Percentiles rank a stretch among this genome's conserved stretches.
phyloP scores from a whole-genome alignment of 2,888 invertebrate species.

The Diaphora mendica region DNA sequence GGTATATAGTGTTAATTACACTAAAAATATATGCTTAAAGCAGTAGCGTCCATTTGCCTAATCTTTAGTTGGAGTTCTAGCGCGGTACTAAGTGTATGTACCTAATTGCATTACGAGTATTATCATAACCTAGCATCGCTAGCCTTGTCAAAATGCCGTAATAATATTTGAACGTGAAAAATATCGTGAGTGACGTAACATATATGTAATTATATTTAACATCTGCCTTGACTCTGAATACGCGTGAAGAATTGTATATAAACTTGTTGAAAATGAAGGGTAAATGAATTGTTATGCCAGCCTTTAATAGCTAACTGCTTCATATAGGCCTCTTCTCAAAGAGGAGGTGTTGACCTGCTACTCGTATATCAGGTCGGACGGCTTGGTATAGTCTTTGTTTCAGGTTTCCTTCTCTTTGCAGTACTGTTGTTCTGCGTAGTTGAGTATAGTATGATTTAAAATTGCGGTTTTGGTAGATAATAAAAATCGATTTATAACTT shows the following conservation, averaged over 20 bases:
- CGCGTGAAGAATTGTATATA: slow-evolving; percentile 16
- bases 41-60: neutral
- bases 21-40: neutral
- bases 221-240: slow-evolving; percentile 42
- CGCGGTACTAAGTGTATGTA: neutral
- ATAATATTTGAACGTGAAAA: slow-evolving; percentile 21
- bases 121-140: slow-evolving; percentile 11
- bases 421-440: too few relatives aligned
- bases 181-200: slow-evolving; percentile 42
- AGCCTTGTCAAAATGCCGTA: slow-evolving; percentile 1
- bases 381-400: too few relatives aligned
- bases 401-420: too few relatives aligned
- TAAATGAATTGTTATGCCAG: neutral
- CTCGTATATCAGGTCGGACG: too few relatives aligned
- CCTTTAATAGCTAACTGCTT: too few relatives aligned
- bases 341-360: too few relatives aligned
- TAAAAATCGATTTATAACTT: too few relatives aligned
- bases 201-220: slow-evolving; percentile 27
- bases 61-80: neutral
- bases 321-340: too few relatives aligned
- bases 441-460: too few relatives aligned
- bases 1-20: neutral
- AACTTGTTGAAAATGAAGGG: slow-evolving; percentile 14
- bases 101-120: slow-evolving; percentile 4
- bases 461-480: neutral